Conservation (phyloP, 2,888 invertebrate genomes). For the Troides oblongomaculatus region DNA sequence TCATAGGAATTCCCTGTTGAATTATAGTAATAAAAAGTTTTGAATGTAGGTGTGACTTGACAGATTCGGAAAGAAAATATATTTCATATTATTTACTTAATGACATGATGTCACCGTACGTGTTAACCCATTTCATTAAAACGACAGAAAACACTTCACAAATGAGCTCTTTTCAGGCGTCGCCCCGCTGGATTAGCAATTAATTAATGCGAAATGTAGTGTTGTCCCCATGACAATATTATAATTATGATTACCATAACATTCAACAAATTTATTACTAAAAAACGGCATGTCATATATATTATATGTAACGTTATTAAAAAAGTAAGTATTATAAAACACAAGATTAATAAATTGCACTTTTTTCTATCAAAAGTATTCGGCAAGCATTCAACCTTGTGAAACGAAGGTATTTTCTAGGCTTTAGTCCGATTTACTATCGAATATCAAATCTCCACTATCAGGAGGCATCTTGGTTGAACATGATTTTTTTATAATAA, state of each 20-base stretch:
- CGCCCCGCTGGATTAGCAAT: slow-evolving; percentile 24
- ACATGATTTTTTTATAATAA: too few relatives aligned
- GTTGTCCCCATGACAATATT: slow-evolving; percentile 18
- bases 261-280: background rate
- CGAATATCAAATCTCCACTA: too few relatives aligned
- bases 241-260: slow-evolving; percentile 2
- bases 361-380: too few relatives aligned
- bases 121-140: slow-evolving; percentile 27
- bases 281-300: background rate
- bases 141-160: slow-evolving; percentile 28
- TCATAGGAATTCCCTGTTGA: background rate
- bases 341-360: too few relatives aligned
- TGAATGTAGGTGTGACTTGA: slow-evolving; percentile 15
- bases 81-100: background rate
- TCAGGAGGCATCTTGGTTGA: too few relatives aligned
- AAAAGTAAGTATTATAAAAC: background rate
- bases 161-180: slow-evolving; percentile 26
- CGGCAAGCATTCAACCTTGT: too few relatives aligned
- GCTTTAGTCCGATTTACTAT: too few relatives aligned
- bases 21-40: slow-evolving; percentile 6
- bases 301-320: background rate
- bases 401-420: too few relatives aligned
- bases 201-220: slow-evolving; percentile 21
- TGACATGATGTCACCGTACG: slow-evolving; percentile 26
- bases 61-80: background rate